These are phyloP conservation scores for Vireo griseus DNA, from an alignment of 2,797 vertebrate species.

Conservation along the genomic window DNA sequence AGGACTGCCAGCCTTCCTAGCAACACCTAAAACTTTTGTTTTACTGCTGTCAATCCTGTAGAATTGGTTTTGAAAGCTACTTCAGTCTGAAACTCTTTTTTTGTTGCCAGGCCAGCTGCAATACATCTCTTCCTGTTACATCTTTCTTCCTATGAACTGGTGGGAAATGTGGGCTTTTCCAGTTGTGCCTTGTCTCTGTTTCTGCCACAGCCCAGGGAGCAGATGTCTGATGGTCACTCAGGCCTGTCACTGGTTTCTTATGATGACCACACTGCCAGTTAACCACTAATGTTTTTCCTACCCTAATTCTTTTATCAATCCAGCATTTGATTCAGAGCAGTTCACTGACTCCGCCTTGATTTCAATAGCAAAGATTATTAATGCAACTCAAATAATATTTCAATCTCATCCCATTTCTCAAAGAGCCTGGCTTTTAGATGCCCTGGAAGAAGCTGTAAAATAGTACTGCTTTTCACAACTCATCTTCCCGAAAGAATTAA, in stretches of 20 bases:
- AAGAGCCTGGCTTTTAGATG: neutral
- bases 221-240: neutral
- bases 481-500: neutral
- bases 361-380: neutral
- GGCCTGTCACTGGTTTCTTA: neutral
- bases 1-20: neutral
- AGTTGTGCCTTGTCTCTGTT: neutral
- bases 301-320: neutral
- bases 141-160: neutral
- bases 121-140: fast-evolving
- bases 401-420: neutral
- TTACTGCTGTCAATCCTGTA: neutral
- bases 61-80: neutral
- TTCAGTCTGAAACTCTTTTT: neutral
- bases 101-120: neutral
- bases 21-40: neutral
- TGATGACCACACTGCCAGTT: neutral
- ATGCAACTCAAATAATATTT: neutral
- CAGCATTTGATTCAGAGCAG: neutral
- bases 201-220: neutral
- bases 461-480: neutral
- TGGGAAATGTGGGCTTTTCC: neutral
- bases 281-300: neutral
- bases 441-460: neutral
- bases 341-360: neutral